phyloP scores from a whole-genome alignment of 2,113 vertebrate genomes.

The Arvicanthis niloticus region DNA sequence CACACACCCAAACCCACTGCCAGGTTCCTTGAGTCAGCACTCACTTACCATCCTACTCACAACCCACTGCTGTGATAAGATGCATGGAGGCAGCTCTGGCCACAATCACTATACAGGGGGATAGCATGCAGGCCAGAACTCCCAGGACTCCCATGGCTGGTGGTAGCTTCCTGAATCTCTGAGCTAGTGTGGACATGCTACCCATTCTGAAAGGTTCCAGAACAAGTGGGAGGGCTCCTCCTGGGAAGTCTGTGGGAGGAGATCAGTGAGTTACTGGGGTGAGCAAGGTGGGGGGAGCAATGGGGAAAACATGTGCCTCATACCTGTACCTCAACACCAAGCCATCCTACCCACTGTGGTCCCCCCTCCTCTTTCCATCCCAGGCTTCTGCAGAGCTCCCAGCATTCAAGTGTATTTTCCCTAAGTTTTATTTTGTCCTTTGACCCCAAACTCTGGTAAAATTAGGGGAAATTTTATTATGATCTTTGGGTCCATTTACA shows the following conservation, averaged over 20 bases:
- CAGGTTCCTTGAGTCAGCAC: neutral
- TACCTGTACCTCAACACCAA: too few species aligned
- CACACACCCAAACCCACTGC: neutral
- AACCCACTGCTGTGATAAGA: neutral
- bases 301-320: too few species aligned
- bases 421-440: too few species aligned
- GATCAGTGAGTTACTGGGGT: too few species aligned
- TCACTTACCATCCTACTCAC: neutral
- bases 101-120: slow-evolving; percentile 61
- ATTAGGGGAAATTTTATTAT: too few species aligned
- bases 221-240: neutral
- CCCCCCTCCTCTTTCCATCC: too few species aligned
- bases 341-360: too few species aligned
- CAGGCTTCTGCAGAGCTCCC: too few species aligned
- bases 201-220: slow-evolving; percentile 20
- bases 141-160: neutral
- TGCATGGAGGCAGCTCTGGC: neutral
- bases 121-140: slow-evolving; percentile 2
- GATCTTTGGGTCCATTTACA: too few species aligned
- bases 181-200: slow-evolving; percentile 11
- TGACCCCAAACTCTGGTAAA: too few species aligned
- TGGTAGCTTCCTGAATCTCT: slow-evolving; percentile 36
- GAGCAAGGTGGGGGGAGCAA: too few species aligned
- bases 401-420: too few species aligned
- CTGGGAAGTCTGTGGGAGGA: neutral